Evolutionary conservation across 2,797 vertebrate genomes (phyloP).

Genomic region (Leucoraja ocellata): DNA sequence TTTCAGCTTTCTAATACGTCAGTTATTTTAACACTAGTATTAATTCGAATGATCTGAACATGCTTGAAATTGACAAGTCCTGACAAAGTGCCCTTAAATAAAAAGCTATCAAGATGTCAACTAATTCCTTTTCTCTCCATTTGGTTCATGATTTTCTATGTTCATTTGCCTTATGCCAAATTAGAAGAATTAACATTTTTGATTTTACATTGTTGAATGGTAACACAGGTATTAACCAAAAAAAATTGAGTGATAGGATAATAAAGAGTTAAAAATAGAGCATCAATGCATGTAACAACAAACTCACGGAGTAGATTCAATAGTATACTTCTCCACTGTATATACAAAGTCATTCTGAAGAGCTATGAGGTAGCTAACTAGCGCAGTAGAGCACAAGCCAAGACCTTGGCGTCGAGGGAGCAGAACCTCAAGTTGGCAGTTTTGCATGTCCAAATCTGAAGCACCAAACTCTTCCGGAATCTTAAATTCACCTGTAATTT

Average conservation of each 20-base stretch:
- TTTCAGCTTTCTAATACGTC: no score
- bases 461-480: slow-evolving; percentile 68
- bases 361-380: slow-evolving; percentile 80
- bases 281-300: neutral
- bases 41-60: neutral
- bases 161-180: neutral
- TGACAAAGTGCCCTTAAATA: neutral
- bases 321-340: slow-evolving; percentile 62
- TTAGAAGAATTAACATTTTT: neutral
- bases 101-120: neutral
- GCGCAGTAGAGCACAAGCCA: slow-evolving; percentile 81
- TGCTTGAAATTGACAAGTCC: neutral
- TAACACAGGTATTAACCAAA: neutral
- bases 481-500: slow-evolving; percentile 75
- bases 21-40: no score
- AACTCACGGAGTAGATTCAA: slow-evolving; percentile 66
- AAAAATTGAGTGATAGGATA: neutral
- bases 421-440: slow-evolving; percentile 67
- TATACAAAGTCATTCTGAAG: slow-evolving; percentile 79
- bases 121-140: neutral
- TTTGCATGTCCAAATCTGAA: slow-evolving; percentile 58
- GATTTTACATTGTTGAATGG: neutral
- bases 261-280: neutral
- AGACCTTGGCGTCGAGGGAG: slow-evolving; percentile 72
- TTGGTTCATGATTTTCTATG: neutral